phyloP scores from a whole-genome alignment of 2,797 vertebrate species.

The Parotocinclus haroldoi region DNA sequence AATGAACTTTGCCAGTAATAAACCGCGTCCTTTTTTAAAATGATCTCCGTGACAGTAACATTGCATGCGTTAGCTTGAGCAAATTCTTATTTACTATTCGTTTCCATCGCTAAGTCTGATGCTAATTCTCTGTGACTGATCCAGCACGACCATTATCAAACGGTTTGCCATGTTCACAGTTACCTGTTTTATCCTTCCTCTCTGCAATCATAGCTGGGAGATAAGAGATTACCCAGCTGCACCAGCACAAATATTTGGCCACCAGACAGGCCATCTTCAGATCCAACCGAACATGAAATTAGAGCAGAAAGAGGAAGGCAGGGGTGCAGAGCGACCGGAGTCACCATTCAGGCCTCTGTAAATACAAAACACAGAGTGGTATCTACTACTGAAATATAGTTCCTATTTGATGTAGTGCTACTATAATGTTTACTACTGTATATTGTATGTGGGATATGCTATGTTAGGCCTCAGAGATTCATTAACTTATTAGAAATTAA shows the following conservation, averaged over 20 bases:
- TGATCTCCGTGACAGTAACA: too few relatives aligned
- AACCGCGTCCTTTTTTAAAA: too few relatives aligned
- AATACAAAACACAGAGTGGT: constrained; percentile 25
- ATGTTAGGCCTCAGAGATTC: too few relatives aligned
- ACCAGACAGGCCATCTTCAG: constrained; percentile 69
- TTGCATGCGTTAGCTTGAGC: not conserved
- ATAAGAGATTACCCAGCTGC: constrained; percentile 64
- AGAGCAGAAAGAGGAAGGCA: constrained; percentile 58
- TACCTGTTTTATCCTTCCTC: constrained; percentile 35
- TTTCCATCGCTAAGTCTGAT: constrained; percentile 6
- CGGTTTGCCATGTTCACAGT: constrained; percentile 27
- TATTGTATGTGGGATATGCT: too few relatives aligned
- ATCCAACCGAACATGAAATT: constrained; percentile 78
- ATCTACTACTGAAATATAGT: not conserved
- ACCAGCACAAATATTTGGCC: constrained; percentile 77
- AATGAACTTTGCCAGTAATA: too few relatives aligned
- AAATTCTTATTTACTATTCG: constrained; percentile 8
- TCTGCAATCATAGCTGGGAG: constrained; percentile 36
- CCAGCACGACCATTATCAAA: constrained; percentile 32
- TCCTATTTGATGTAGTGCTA: too few relatives aligned
- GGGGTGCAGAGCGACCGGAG: constrained; percentile 45
- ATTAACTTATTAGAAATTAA: too few relatives aligned
- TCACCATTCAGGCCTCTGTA: constrained; percentile 42
- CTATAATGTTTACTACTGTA: too few relatives aligned
- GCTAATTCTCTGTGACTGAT: constrained; percentile 53